These are phyloP conservation scores for Neoscelio sp. DNA, from an alignment of 2,888 invertebrate species.

Conservation along the genomic window DNA sequence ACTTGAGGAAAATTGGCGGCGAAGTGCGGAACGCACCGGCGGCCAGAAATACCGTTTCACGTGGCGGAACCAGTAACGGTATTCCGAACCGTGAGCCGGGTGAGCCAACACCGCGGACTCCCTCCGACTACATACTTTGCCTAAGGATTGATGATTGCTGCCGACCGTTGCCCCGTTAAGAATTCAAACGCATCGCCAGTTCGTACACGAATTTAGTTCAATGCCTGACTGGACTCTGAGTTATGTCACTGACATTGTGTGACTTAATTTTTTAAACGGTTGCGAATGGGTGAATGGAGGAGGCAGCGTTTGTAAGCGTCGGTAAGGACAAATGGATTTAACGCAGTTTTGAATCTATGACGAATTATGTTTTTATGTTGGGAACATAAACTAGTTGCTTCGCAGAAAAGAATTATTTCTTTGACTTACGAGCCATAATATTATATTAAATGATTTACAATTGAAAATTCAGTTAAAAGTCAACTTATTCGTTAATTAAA, in stretches of 20 bases:
- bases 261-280: slow-evolving; percentile 14
- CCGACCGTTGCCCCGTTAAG: slow-evolving; percentile 51
- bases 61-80: slow-evolving; percentile 52
- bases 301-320: slow-evolving; percentile 28
- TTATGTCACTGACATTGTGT: slow-evolving; percentile 45
- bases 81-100: slow-evolving; percentile 31
- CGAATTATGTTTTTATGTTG: slow-evolving; percentile 18
- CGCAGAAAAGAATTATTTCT: no score
- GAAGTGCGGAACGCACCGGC: slow-evolving; percentile 31
- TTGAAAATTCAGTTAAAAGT: no score
- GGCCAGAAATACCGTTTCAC: slow-evolving; percentile 48
- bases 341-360: slow-evolving; percentile 10
- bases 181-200: slow-evolving; percentile 58
- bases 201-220: slow-evolving; percentile 38
- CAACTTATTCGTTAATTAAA: no score
- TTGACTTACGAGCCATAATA: no score
- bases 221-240: slow-evolving; percentile 29
- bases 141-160: slow-evolving; percentile 57
- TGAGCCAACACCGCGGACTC: slow-evolving; percentile 30
- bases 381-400: slow-evolving; percentile 24
- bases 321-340: not conserved
- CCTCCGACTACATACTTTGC: no score
- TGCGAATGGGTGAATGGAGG: slow-evolving; percentile 4
- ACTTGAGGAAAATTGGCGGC: slow-evolving; percentile 41
- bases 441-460: no score